These are phyloP conservation scores for Dermatemys mawii DNA, from an alignment of 2,113 vertebrate genomes.

Conservation along the genomic window DNA sequence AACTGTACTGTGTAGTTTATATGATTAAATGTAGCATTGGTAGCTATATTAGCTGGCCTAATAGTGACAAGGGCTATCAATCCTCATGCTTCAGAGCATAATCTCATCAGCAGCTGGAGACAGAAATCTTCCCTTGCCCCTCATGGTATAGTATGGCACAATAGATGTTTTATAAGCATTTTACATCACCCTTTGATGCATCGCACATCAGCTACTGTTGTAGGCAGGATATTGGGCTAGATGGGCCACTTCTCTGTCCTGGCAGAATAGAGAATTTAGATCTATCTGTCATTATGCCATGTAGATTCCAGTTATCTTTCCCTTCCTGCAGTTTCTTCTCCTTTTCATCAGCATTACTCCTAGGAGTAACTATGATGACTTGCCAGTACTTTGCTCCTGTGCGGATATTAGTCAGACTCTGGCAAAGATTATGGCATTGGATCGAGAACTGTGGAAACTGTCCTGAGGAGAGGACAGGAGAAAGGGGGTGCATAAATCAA, in stretches of 20 bases:
- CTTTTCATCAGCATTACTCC: not conserved
- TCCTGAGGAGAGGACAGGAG: not conserved
- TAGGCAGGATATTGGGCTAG: not conserved
- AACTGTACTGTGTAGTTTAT: not conserved
- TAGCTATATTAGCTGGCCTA: slow-evolving; percentile 52
- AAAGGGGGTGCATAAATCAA: not conserved
- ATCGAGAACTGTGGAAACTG: not conserved
- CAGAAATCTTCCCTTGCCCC: slow-evolving; percentile 34
- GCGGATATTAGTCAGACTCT: not conserved
- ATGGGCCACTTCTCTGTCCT: not conserved
- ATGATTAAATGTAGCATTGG: slow-evolving; percentile 65
- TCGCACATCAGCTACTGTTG: rapidly evolving
- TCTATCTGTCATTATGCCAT: not conserved
- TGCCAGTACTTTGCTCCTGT: not conserved
- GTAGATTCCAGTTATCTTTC: not conserved
- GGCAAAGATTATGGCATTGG: not conserved
- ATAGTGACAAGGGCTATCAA: slow-evolving; percentile 64
- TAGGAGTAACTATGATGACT: not conserved
- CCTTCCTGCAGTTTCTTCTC: not conserved
- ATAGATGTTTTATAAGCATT: not conserved
- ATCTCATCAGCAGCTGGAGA: slow-evolving; percentile 46
- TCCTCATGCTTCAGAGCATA: slow-evolving; percentile 54
- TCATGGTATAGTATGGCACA: not conserved
- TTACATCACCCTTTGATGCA: not conserved
- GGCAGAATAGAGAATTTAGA: not conserved